Evolutionary conservation across 2,888 invertebrate genomes (phyloP), one percentile per base, ranked within the genome.

Genomic region (Cryptocephalus primarius): DNA sequence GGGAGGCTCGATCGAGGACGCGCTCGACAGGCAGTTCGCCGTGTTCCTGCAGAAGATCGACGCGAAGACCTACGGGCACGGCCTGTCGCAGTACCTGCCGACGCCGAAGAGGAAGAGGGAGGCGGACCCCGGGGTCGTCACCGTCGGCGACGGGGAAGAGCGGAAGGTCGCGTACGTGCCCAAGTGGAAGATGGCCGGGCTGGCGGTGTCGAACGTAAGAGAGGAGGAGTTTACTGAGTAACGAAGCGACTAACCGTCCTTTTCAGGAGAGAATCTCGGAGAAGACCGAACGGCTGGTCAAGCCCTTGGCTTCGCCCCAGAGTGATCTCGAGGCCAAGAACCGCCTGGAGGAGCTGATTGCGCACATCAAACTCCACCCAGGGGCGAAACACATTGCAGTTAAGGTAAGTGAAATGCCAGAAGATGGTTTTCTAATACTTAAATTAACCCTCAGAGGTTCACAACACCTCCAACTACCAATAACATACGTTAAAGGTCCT

Each of bases 331-430:
- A 82, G 3, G 76, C 75, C 53, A 66, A 78, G 51, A 73, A 75
- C 43, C 73, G 85, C 56, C 68, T 86, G 1, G 83, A 85, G 60
- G 82, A 85, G 58, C 73, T 90, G 41, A 77, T 84, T 38, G 69
- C 72, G 1, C 88, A 90, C 64, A 68, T 90, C n/a, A 75, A 79
- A 53, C 76, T 80, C 56, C 84, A 82, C 69, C 85, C 87, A 0
- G 83, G 85, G 59, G 79, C 85, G 3, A 75, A 83, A 57, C 79
- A 80, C 62, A 75, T 79, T 52, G 86, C 87, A 53, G 78, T 85
- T 40, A 85, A 85, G 75, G 80, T 82, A 67, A 9, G 11, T 32
- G 32, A 11, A n/a, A 13, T 22, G 36, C 14, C 22, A 4, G 22
- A 22, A 22, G 6, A 6, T 2, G 3, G 6, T 6, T 22, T 22